Conservation (phyloP, 2,113 vertebrate genomes). For the Phrynosoma blainvillii region DNA sequence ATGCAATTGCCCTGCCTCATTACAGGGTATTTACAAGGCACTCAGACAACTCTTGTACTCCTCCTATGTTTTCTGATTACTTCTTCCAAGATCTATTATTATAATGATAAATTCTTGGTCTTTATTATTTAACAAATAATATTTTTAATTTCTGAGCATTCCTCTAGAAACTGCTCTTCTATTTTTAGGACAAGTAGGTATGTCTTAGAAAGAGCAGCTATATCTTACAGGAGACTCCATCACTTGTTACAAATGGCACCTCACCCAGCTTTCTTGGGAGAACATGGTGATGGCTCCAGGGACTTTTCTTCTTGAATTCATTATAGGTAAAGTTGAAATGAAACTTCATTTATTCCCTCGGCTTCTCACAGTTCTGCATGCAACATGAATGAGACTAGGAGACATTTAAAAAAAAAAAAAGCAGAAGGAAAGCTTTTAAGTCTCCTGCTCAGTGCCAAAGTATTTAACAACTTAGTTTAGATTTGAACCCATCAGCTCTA, state of each 20-base stretch:
- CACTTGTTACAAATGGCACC: not conserved
- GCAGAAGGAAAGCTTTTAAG: not conserved
- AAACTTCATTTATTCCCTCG: no score
- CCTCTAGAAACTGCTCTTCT: not conserved
- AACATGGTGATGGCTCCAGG: not conserved
- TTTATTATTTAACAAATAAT: not conserved
- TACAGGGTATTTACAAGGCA: no score
- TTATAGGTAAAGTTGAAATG: no score
- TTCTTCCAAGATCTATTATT: not conserved
- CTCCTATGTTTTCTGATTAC: no score
- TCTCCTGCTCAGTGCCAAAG: not conserved
- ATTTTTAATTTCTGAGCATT: not conserved
- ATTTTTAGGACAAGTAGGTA: not conserved
- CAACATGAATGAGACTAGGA: not conserved
- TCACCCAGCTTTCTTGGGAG: not conserved
- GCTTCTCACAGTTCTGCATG: no score
- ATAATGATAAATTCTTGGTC: not conserved
- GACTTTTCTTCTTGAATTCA: not conserved
- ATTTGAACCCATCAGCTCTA: not conserved
- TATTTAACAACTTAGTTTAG: slow-evolving; percentile 13
- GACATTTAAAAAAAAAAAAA: not conserved
- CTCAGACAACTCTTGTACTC: no score
- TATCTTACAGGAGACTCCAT: not conserved
- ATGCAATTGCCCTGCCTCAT: no score
- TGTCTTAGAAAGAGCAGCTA: no score